Evolutionary conservation across 2,113 vertebrate genomes (phyloP), one percentile per base, ranked within the genome.

Genomic region (Gasterosteus aculeatus): DNA sequence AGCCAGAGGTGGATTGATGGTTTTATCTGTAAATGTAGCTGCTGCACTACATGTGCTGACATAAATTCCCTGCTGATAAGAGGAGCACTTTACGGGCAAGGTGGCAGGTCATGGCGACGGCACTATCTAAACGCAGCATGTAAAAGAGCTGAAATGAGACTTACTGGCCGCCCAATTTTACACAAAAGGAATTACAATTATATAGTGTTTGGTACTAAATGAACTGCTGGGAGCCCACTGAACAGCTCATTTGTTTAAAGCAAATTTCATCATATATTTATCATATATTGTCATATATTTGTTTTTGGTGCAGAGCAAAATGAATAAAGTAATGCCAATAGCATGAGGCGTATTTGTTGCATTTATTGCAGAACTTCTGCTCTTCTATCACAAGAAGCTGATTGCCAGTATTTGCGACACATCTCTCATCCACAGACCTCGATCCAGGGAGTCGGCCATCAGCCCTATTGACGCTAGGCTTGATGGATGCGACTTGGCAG

Each of bases 61-160:
- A 91, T 89, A 78, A 88, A 92, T 86, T 91, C 80, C 63, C 61
- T 4, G 79, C 87, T 90, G 90, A 93, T 92, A 91, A 92, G 81
- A 75, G 81, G 41, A 83, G 66, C 73, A 70, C 78, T 89, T 89
- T 86, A 72, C 76, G 66, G 80, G 65, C 42, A 80, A 71, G 84
- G 18, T 46, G 63, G 86, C 80, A 72, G 71, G 84, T 87, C 26
- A 57, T 22, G 57, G 65, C 69, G 71, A 72, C 33, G 47, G 60
- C 41, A 75, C 69, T 53, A 60, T 68, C 70, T 67, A 59, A 41
- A 54, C 38, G 53, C 49, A 67, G 66, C 64, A 72, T 76, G 53
- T 51, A 65, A 67, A 70, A 78, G 41, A 76, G 58, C 7, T 57
- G 49, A 44, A 26, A 71, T 66, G 4, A 74, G 47, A 54, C 18